Conservation (phyloP, 2,113 vertebrate genomes). For the Alligator mississippiensis region DNA sequence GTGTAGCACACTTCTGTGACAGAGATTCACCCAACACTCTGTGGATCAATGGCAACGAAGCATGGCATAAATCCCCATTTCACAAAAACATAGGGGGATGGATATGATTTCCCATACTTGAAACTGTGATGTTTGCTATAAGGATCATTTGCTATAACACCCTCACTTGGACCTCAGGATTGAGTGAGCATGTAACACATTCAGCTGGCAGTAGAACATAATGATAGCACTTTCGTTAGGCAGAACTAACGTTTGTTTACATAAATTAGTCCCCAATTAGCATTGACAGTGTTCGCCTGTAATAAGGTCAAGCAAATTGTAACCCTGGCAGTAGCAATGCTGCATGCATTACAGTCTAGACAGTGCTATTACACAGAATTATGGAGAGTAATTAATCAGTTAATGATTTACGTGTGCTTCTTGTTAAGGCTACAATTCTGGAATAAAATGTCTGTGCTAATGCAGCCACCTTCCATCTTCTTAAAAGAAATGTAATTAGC, state of each 20-base stretch:
- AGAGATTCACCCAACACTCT: background rate
- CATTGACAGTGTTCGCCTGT: conserved; percentile 61
- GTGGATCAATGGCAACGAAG: background rate
- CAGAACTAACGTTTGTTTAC: conserved; percentile 59
- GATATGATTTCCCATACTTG: background rate
- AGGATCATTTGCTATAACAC: conserved; percentile 25
- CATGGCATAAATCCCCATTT: background rate
- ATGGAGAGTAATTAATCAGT: conserved; percentile 52
- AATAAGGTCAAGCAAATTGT: conserved; percentile 64
- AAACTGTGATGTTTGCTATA: background rate
- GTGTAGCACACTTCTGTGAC: background rate
- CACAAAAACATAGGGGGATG: background rate
- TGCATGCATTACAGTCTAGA: conserved; percentile 23
- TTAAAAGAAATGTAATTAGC: conserved; percentile 49
- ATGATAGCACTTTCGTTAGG: background rate
- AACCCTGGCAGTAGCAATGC: conserved; percentile 34
- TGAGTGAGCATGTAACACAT: background rate
- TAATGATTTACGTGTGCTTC: conserved; percentile 23
- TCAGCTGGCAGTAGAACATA: conserved; percentile 11
- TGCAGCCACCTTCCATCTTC: conserved; percentile 30
- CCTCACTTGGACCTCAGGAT: conserved; percentile 31
- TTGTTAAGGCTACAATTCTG: background rate
- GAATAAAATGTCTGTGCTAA: conserved; percentile 28
- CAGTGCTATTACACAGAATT: conserved; percentile 44
- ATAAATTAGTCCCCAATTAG: conserved; percentile 72